Evolutionary conservation across 2,113 vertebrate genomes (phyloP), one percentile per base, ranked within the genome.

Genomic region (Potamarius usumacintae): DNA sequence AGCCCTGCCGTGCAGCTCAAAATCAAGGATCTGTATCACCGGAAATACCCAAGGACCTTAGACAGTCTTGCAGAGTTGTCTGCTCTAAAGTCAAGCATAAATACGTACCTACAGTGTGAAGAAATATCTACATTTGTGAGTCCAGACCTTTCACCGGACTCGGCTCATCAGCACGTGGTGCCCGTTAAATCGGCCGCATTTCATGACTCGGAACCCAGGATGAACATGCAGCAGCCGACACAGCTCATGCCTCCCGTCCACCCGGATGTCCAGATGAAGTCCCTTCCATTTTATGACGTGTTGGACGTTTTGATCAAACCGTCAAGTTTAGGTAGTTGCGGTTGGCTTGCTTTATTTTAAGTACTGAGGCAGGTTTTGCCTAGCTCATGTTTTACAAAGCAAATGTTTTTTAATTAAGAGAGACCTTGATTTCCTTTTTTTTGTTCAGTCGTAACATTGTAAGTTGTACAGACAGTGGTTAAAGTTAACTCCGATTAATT

Each of bases 241-340:
- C 95, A 97, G 7, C 96, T 96, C 0, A 94, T 98, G 82, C 97
- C 98, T 2, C 98, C 98, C 0, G 97, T 99, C 89, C 98, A 99
- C 89, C 98, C 98, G 0, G 98, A 99, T 30, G 97, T 99, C 87
- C 97, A 97, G 83, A 95, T 99, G 95, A 98, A 97, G 89, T 95
- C 95, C 69, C 94, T 99, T 2, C 97, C 98, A 2, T 99, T 99
- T 92, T 99, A 99, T 0, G 98, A 99, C 53, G 96, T 99, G 53
- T 96, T 99, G 71, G 98, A 99, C 25, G 95, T 99, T 89, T 96
- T 99, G 25, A 98, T 99, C 92, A 99, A 99, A 86, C 98, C 98
- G 60, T 99, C 97, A 0, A 99, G 98, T 92, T 93, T 99, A 89
- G 97, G 98, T 99, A 88, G 53, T 78, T 58, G 67, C 42, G 1